Evolutionary conservation across 2,797 vertebrate species (phyloP).

Genomic region (Bucorvus abyssinicus): DNA sequence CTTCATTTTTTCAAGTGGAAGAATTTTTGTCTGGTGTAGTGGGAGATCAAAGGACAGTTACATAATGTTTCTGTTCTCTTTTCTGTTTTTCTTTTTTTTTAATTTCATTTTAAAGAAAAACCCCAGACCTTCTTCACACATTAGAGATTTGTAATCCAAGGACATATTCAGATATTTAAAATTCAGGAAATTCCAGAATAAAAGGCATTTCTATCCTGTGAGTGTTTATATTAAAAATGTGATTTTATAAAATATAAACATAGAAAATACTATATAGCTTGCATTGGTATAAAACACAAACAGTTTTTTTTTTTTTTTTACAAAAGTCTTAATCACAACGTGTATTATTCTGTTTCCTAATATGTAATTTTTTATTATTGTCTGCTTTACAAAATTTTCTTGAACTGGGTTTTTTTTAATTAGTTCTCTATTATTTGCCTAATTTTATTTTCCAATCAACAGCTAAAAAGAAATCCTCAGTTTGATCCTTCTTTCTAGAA

Average conservation of each 20-base stretch:
- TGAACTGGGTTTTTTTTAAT: not conserved
- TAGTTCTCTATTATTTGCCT: not conserved
- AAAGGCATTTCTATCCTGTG: not conserved
- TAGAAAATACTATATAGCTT: not conserved
- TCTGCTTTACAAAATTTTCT: not conserved
- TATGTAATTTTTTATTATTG: not conserved
- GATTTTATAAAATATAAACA: not conserved
- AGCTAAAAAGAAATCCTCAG: not conserved
- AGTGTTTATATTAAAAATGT: not conserved
- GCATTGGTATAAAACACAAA: not conserved
- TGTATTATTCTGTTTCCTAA: not conserved
- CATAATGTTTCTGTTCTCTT: not conserved
- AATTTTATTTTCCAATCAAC: not conserved
- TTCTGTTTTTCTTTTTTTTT: not conserved
- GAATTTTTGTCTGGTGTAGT: constrained; percentile 4
- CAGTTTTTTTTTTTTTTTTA: not conserved
- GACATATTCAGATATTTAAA: not conserved
- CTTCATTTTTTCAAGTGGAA: constrained; percentile 37
- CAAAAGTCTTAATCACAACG: not conserved
- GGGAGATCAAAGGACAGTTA: constrained; percentile 32
- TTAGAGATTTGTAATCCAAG: not conserved
- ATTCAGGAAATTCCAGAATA: not conserved
- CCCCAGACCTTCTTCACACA: not conserved
- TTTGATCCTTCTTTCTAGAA: not conserved
- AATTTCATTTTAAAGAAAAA: not conserved